These are phyloP conservation scores for Chiloscyllium plagiosum DNA, from an alignment of 2,113 vertebrate genomes.

Conservation along the genomic window DNA sequence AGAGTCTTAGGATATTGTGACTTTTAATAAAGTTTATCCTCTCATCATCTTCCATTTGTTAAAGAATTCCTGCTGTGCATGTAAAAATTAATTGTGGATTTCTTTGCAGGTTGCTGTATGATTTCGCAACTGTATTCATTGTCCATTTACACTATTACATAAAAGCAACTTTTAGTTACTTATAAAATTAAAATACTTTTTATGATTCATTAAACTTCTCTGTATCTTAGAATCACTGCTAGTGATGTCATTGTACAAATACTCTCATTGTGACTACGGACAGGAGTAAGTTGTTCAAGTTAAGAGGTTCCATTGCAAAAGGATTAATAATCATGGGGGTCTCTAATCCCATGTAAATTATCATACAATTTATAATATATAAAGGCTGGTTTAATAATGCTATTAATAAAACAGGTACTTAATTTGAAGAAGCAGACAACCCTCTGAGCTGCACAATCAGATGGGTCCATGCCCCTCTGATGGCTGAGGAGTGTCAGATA, in stretches of 20 bases:
- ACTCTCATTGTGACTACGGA: neutral
- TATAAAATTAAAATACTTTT: neutral
- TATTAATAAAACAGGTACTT: neutral
- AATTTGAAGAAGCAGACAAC: neutral
- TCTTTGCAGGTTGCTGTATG: neutral
- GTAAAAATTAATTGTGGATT: neutral
- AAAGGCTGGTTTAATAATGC: neutral
- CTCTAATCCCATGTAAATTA: too few relatives aligned
- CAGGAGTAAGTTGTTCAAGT: neutral
- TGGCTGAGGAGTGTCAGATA: too few relatives aligned
- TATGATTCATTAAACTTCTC: neutral
- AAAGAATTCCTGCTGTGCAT: neutral
- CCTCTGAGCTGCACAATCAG: too few relatives aligned
- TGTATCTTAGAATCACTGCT: neutral
- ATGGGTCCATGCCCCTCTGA: too few relatives aligned
- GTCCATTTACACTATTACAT: neutral
- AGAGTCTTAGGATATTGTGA: neutral
- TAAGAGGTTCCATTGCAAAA: too few relatives aligned
- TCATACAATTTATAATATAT: neutral
- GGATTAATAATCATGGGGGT: too few relatives aligned
- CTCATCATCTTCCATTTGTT: neutral
- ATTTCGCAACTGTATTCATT: neutral
- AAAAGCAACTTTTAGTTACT: neutral
- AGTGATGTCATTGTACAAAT: neutral
- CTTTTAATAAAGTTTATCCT: neutral